These are phyloP conservation scores for Lordiphosa andalusiaca DNA, from an alignment of 2,888 invertebrate species.

Conservation along the genomic window DNA sequence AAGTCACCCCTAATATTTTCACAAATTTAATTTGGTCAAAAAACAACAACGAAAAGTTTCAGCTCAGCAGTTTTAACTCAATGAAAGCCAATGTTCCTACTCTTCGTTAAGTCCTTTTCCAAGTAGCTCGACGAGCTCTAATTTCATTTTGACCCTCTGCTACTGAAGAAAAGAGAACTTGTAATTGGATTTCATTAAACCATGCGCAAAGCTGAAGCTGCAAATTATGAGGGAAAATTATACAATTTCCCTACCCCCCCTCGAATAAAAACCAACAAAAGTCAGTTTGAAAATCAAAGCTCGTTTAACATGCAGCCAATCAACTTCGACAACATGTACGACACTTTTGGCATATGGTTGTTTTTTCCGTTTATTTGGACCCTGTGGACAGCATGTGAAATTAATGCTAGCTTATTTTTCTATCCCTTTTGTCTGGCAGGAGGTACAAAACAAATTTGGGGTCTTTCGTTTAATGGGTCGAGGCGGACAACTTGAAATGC, in stretches of 20 bases:
- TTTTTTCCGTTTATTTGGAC: no score
- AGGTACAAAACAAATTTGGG: not conserved
- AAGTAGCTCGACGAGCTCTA: slow-evolving; percentile 25
- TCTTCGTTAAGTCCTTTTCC: no score
- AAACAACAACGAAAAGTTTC: no score
- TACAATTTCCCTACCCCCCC: no score
- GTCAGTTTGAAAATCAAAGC: not conserved
- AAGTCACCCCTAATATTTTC: no score
- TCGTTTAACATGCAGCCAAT: slow-evolving; percentile 9
- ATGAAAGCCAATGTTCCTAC: no score
- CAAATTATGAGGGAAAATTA: no score
- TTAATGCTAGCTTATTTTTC: slow-evolving; percentile 10
- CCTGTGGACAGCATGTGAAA: slow-evolving; percentile 16
- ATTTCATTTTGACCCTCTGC: slow-evolving; percentile 43
- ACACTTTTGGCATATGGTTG: slow-evolving; percentile 25
- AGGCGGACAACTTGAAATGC: not conserved
- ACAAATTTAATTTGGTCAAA: no score
- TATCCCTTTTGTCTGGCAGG: slow-evolving; percentile 2
- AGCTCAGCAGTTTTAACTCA: no score
- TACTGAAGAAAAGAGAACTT: slow-evolving; percentile 15
- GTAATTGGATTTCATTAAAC: not conserved
- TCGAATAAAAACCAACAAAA: not conserved
- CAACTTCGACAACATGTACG: slow-evolving; percentile 34
- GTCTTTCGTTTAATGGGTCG: no score
- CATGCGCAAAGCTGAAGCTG: no score